Percentiles rank a stretch among this genome's conserved stretches.
phyloP scores from a whole-genome alignment of 2,797 vertebrate genomes.

The Synaphobranchus kaupii region DNA sequence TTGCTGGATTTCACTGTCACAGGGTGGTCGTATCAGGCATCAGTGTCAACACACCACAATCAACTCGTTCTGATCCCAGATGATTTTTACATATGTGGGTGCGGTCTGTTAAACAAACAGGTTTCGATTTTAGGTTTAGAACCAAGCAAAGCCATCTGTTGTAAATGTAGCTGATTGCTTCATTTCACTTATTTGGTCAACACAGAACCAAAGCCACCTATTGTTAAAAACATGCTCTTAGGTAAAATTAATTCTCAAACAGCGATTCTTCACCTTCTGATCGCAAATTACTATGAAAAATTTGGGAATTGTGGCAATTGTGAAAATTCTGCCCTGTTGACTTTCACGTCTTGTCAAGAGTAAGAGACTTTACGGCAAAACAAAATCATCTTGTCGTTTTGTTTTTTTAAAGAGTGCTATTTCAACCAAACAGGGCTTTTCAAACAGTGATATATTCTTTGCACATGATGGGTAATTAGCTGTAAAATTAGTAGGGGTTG shows the following conservation, averaged over 20 bases:
- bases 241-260: not conserved
- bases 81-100: not conserved
- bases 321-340: not conserved
- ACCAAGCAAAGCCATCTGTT: not conserved
- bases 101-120: not conserved
- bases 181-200: not conserved
- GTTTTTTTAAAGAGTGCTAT: not conserved
- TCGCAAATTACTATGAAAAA: not conserved
- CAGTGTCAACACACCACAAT: not conserved
- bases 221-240: not conserved
- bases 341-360: not conserved
- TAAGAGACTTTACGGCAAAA: not conserved
- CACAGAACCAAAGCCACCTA: not conserved
- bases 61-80: not conserved
- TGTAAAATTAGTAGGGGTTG: not conserved
- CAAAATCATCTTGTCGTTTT: not conserved
- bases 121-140: not conserved
- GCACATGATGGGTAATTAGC: not conserved
- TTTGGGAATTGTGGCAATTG: no score
- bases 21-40: not conserved
- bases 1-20: slow-evolving; percentile 34
- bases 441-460: not conserved
- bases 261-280: not conserved
- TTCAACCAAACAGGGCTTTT: not conserved
- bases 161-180: not conserved